These are phyloP conservation scores for Amniataba percoides DNA, from an alignment of 2,797 vertebrate species.

Conservation along the genomic window DNA sequence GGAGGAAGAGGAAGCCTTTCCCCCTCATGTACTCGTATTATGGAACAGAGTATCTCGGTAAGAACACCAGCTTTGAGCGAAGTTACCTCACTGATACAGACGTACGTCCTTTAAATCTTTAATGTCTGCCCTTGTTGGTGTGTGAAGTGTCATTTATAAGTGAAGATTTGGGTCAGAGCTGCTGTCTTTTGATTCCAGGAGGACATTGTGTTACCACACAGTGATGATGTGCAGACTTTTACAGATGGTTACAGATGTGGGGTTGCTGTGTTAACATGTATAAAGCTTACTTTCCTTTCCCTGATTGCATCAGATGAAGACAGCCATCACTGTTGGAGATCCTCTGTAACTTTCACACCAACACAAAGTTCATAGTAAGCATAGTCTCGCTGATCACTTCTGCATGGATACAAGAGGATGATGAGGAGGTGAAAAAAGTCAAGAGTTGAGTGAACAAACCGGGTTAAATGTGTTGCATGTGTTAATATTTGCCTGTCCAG, in stretches of 20 bases:
- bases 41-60: constrained; percentile 92
- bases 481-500: constrained; percentile 32
- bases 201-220: constrained; percentile 3
- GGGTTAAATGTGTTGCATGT: constrained; percentile 47
- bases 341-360: constrained; percentile 70
- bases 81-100: background rate
- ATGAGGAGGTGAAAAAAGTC: constrained; percentile 6
- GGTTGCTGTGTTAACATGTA: constrained; percentile 37
- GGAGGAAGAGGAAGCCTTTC: constrained; percentile 90
- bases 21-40: constrained; percentile 94
- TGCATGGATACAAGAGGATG: constrained; percentile 67
- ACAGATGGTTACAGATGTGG: background rate
- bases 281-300: constrained; percentile 73
- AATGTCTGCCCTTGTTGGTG: background rate
- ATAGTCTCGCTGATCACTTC: constrained; percentile 49
- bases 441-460: background rate
- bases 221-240: background rate
- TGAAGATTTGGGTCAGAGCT: background rate
- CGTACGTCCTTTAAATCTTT: background rate
- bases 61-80: constrained; percentile 59
- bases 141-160: background rate
- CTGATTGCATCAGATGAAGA: constrained; percentile 73
- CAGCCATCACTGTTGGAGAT: constrained; percentile 59
- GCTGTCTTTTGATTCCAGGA: background rate
- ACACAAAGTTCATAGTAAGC: constrained; percentile 77